phyloP scores from a whole-genome alignment of 2,797 vertebrate genomes.

The Dipus sagitta region DNA sequence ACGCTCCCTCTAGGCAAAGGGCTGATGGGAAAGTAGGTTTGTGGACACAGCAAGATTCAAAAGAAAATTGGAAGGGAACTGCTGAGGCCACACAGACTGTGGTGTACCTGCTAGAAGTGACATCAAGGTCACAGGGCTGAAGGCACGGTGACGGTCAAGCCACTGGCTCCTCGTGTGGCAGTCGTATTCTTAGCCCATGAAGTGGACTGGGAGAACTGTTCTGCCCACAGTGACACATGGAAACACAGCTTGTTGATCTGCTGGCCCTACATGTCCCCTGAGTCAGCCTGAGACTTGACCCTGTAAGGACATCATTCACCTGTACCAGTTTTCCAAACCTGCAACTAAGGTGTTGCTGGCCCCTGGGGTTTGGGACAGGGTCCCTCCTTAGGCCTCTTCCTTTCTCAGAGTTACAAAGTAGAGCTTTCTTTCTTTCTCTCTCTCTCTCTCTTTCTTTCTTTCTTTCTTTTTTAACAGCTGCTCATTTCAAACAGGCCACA shows the following conservation, averaged over 20 bases:
- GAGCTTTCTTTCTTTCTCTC: no score
- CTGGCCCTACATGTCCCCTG: not conserved
- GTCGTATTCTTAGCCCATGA: no score
- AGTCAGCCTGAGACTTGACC: not conserved
- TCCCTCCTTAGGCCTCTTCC: not conserved
- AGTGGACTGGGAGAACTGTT: not conserved
- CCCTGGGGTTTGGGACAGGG: not conserved
- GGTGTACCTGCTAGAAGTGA: not conserved
- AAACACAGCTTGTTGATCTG: not conserved
- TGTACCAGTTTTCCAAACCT: no score
- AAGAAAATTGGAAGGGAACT: not conserved
- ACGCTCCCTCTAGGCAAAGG: no score
- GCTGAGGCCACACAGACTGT: not conserved
- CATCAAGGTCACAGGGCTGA: not conserved
- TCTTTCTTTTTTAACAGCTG: no score
- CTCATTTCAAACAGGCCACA: not conserved
- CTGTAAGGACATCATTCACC: accelerated
- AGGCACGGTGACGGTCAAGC: not conserved
- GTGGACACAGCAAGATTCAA: not conserved
- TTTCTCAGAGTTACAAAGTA: not conserved
- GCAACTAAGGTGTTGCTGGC: accelerated
- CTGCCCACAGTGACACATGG: accelerated
- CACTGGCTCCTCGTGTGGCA: not conserved
- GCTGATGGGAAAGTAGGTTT: no score
- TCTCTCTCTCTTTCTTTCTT: no score